Evolutionary conservation across 35 echinoderm and acorn worm species (phyloP).

Genomic region (Ophioderma brevispina): DNA sequence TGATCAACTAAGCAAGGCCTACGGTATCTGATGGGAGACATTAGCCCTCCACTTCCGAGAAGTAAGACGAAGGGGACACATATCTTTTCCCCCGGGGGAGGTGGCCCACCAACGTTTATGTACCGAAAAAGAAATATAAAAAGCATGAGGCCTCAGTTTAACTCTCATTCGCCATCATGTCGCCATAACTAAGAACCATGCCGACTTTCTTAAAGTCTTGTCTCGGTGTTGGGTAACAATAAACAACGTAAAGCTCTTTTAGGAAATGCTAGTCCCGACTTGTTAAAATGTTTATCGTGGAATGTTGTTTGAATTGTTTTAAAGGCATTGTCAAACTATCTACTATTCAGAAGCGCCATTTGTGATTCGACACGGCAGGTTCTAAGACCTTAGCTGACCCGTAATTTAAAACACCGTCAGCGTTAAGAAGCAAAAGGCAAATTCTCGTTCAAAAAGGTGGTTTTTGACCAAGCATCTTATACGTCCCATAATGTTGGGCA

Average conservation of each 20-base stretch:
- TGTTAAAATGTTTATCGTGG: conserved; percentile 16
- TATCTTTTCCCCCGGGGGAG: conserved; percentile 56
- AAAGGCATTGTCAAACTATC: conserved; percentile 39
- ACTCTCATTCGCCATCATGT: conserved; percentile 41
- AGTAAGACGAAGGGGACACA: conserved; percentile 25
- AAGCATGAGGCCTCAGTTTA: too few species aligned
- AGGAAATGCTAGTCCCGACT: not conserved
- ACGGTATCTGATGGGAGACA: conserved; percentile 57
- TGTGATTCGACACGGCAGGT: conserved; percentile 15
- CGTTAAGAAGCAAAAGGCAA: not conserved
- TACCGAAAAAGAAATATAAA: conserved; percentile 25
- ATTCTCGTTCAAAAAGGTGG: conserved; percentile 42
- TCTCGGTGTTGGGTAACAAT: not conserved
- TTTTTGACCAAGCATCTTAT: conserved; percentile 26
- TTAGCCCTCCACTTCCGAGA: conserved; percentile 33
- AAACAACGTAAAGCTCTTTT: conserved; percentile 4
- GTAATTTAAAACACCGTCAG: conserved; percentile 21
- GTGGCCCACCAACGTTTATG: conserved; percentile 27
- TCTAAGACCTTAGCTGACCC: conserved; percentile 18
- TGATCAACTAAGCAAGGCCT: conserved; percentile 53
- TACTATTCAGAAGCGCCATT: conserved; percentile 15
- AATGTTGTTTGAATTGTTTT: conserved; percentile 16
- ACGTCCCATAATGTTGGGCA: not conserved
- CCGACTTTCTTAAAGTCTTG: conserved; percentile 25
- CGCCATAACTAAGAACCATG: conserved; percentile 10